Percentiles rank a stretch among this genome's conserved stretches.
Conservation (phyloP, 2,888 invertebrate species). For the Drosophila incognita region DNA sequence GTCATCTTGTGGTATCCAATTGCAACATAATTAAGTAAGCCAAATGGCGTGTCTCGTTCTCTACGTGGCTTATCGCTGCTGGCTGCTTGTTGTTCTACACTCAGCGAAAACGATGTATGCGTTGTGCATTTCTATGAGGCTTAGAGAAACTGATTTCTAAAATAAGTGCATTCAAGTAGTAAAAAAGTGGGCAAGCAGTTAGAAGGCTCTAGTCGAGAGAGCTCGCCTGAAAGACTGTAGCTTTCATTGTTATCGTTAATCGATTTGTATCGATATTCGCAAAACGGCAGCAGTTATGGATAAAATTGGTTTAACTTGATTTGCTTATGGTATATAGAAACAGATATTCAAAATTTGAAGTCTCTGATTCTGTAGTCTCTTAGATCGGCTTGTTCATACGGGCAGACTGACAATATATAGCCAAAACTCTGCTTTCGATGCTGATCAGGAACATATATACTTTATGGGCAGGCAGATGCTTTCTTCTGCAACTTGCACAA, state of each 20-base stretch:
- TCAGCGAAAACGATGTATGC: not conserved
- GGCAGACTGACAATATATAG: not conserved
- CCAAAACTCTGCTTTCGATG: not conserved
- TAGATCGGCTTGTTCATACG: not conserved
- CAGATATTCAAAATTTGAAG: not conserved
- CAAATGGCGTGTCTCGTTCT: slow-evolving; percentile 63
- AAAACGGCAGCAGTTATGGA: not conserved
- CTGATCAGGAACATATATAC: not conserved
- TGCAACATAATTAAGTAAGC: slow-evolving; percentile 80
- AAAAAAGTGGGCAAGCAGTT: no score
- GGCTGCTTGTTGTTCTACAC: slow-evolving; percentile 11
- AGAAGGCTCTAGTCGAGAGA: no score
- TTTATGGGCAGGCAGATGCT: fast-evolving
- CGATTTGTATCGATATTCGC: no score
- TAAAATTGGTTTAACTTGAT: not conserved
- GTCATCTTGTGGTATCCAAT: slow-evolving; percentile 64
- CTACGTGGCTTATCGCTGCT: slow-evolving; percentile 16
- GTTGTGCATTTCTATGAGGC: not conserved
- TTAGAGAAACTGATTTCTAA: no score
- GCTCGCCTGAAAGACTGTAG: no score
- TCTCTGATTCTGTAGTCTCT: not conserved
- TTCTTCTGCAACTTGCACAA: not conserved
- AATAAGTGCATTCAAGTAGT: no score
- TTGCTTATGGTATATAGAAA: not conserved
- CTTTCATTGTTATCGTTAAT: no score